phyloP scores from a whole-genome alignment of 2,113 vertebrate species.

The Xyrauchen texanus region DNA sequence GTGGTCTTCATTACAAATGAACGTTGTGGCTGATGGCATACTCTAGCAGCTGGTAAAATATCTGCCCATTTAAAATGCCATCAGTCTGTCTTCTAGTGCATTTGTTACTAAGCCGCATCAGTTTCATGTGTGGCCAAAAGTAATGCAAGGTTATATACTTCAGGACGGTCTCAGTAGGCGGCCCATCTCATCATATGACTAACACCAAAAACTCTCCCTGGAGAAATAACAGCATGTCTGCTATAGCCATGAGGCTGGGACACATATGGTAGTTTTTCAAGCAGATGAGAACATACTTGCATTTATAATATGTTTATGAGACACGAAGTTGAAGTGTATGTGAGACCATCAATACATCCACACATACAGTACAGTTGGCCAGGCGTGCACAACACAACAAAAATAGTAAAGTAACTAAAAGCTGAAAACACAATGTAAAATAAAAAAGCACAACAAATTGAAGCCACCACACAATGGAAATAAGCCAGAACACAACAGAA shows the following conservation, averaged over 20 bases:
- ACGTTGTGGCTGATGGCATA: slow-evolving; percentile 44
- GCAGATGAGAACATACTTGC: slow-evolving; percentile 33
- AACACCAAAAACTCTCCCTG: slow-evolving; percentile 50
- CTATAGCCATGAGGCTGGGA: slow-evolving; percentile 29
- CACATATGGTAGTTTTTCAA: slow-evolving; percentile 55
- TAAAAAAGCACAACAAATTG: too few relatives aligned
- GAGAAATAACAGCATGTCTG: slow-evolving; percentile 55
- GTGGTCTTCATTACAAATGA: slow-evolving; percentile 13
- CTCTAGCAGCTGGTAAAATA: slow-evolving; percentile 39
- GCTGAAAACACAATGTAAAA: too few relatives aligned
- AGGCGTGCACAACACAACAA: too few relatives aligned
- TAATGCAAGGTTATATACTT: slow-evolving; percentile 67
- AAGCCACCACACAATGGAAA: too few relatives aligned
- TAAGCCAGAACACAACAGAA: too few relatives aligned
- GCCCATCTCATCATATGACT: slow-evolving; percentile 54
- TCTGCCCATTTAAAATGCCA: slow-evolving; percentile 50
- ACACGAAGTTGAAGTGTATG: slow-evolving; percentile 3
- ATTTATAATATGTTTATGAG: slow-evolving; percentile 46
- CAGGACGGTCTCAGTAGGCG: slow-evolving; percentile 56
- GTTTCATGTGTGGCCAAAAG: slow-evolving; percentile 55
- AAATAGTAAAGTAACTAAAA: too few relatives aligned
- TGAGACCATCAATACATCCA: not conserved
- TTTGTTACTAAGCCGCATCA: slow-evolving; percentile 54
- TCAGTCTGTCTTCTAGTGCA: slow-evolving; percentile 53
- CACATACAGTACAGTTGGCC: too few relatives aligned